Percentiles rank a stretch among this genome's conserved stretches.
phyloP scores from a whole-genome alignment of 2,797 vertebrate genomes.

The Eidolon dupreanum region DNA sequence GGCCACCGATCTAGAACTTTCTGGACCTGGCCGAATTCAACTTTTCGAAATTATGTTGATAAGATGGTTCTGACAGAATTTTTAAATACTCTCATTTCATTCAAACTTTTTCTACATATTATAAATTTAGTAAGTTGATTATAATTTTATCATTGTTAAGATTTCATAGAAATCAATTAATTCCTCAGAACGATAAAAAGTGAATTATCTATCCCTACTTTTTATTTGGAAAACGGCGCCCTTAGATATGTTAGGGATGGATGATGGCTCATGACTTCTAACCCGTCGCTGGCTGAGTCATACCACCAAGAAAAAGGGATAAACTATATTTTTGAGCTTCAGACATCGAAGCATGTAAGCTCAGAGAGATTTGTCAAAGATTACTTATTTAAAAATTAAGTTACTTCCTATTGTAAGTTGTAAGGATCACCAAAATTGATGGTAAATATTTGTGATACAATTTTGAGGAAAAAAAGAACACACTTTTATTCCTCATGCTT shows the following conservation, averaged over 20 bases:
- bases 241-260: not conserved
- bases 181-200: not conserved
- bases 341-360: not conserved
- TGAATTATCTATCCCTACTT: not conserved
- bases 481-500: not conserved
- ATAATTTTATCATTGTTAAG: not conserved
- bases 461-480: not conserved
- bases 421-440: not conserved
- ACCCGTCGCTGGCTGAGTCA: not conserved
- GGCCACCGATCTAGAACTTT: not conserved
- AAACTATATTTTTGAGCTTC: not conserved
- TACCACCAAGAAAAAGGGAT: not conserved
- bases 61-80: not conserved
- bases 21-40: not conserved
- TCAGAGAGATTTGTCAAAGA: not conserved
- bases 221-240: not conserved
- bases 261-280: not conserved
- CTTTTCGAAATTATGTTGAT: not conserved
- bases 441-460: not conserved
- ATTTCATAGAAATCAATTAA: not conserved
- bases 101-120: not conserved
- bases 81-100: not conserved
- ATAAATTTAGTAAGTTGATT: not conserved
- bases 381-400: conserved; percentile 2
- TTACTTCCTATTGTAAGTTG: not conserved